Percentiles rank a stretch among this genome's conserved stretches.
These are phyloP conservation scores for Grapholita molesta DNA, from an alignment of 1,140 invertebrate genomes.

Conservation along the genomic window DNA sequence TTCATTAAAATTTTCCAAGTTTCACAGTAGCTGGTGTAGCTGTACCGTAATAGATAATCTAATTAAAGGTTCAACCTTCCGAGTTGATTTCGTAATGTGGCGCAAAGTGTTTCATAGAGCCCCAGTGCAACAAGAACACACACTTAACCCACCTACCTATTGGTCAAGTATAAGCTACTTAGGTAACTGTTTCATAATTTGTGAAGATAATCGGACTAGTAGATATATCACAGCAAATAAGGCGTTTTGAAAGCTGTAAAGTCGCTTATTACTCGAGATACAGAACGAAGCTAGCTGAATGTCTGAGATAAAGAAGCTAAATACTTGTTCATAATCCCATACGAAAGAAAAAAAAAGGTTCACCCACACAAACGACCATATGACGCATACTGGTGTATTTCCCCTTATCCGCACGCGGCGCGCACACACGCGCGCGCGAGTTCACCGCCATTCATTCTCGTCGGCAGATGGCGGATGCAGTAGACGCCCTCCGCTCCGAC, in stretches of 20 bases:
- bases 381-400: constrained; percentile 42
- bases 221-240: neutral
- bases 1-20: neutral
- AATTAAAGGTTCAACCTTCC: constrained; percentile 3
- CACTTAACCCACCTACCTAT: neutral
- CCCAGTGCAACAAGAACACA: neutral
- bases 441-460: constrained; percentile 72
- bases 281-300: constrained; percentile 27
- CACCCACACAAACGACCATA: constrained; percentile 36
- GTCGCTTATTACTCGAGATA: constrained; percentile 5
- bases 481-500: constrained; percentile 47
- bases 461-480: constrained; percentile 77
- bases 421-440: constrained; percentile 52
- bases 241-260: constrained; percentile 11
- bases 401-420: constrained; percentile 31
- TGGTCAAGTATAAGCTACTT: neutral
- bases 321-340: constrained; percentile 54
- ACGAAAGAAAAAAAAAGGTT: constrained; percentile 63
- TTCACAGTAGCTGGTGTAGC: neutral
- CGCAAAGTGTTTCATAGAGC: constrained; percentile 2
- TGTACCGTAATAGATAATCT: constrained; percentile 17
- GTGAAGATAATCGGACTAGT: neutral
- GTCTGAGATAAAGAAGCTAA: constrained; percentile 42
- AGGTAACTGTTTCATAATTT: constrained; percentile 1
- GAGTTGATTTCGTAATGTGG: constrained; percentile 8